phyloP scores from a whole-genome alignment of 2,797 vertebrate genomes.

The Pagetopsis macropterus region DNA sequence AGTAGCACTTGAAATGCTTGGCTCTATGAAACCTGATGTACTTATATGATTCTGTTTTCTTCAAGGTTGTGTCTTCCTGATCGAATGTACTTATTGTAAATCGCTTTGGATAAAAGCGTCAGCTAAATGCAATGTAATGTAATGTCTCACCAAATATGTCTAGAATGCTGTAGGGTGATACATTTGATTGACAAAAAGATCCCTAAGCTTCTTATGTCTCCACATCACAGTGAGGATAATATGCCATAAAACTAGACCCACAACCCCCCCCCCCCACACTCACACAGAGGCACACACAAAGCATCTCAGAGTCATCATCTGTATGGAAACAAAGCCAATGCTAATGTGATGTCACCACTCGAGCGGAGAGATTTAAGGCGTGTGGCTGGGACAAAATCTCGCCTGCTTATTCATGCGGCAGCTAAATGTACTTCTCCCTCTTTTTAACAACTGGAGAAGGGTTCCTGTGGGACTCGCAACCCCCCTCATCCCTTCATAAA shows the following conservation, averaged over 20 bases:
- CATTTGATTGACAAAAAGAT: conserved; percentile 73
- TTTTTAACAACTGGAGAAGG: conserved; percentile 42
- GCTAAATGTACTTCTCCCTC: conserved; percentile 35
- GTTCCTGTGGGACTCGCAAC: conserved; percentile 50
- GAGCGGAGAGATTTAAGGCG: conserved; percentile 63
- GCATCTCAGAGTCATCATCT: conserved; percentile 52
- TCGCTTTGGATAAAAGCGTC: no score
- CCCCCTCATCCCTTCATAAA: conserved; percentile 49
- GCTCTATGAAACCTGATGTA: no score
- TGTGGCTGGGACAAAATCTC: conserved; percentile 54
- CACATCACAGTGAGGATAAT: conserved; percentile 60
- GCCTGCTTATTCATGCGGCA: conserved; percentile 62
- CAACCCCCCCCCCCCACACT: conserved; percentile 53
- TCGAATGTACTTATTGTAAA: no score
- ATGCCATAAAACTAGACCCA: conserved; percentile 46
- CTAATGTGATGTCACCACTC: conserved; percentile 66
- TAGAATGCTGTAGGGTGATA: conserved; percentile 69
- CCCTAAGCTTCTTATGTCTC: conserved; percentile 70
- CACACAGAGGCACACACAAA: conserved; percentile 28
- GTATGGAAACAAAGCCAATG: conserved; percentile 67
- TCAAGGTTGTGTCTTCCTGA: no score
- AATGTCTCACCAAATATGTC: conserved; percentile 47
- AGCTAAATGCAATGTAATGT: no score
- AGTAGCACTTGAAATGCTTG: no score
- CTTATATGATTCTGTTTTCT: no score